Evolutionary conservation across 2,113 vertebrate species (phyloP).

Genomic region (Epinephelus lanceolatus): DNA sequence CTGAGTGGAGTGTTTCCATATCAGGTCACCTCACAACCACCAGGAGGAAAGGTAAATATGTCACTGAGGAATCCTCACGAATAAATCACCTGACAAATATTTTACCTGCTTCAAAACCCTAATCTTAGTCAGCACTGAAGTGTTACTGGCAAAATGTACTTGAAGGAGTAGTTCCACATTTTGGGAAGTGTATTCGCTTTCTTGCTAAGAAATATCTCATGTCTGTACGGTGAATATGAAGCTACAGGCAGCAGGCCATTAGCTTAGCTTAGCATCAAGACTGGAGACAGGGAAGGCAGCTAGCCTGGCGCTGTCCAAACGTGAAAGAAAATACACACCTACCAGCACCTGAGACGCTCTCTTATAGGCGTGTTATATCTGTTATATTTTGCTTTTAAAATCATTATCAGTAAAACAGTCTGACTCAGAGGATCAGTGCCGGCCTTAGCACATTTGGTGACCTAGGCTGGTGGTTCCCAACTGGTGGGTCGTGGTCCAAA

Average conservation of each 20-base stretch:
- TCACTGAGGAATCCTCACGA: slow-evolving; percentile 21
- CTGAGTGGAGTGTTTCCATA: slow-evolving; percentile 32
- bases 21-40: slow-evolving; percentile 27
- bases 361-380: neutral
- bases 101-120: neutral
- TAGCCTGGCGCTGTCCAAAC: neutral
- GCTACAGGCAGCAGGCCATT: neutral
- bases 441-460: too few relatives aligned
- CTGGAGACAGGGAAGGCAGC: too few relatives aligned
- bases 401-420: neutral
- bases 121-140: neutral
- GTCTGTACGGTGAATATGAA: neutral
- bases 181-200: neutral
- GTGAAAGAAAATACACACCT: neutral
- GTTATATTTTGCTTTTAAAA: neutral
- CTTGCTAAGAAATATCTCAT: neutral
- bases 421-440: too few relatives aligned
- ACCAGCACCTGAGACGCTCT: neutral
- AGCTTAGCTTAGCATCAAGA: neutral
- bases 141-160: neutral
- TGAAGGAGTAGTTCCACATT: neutral
- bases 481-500: too few relatives aligned
- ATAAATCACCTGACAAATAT: neutral
- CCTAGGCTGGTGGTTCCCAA: too few relatives aligned
- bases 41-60: slow-evolving; percentile 10